Evolutionary conservation across 1,140 invertebrate genomes (phyloP), one percentile per base, ranked within the genome.

Genomic region (Apis dorsata): DNA sequence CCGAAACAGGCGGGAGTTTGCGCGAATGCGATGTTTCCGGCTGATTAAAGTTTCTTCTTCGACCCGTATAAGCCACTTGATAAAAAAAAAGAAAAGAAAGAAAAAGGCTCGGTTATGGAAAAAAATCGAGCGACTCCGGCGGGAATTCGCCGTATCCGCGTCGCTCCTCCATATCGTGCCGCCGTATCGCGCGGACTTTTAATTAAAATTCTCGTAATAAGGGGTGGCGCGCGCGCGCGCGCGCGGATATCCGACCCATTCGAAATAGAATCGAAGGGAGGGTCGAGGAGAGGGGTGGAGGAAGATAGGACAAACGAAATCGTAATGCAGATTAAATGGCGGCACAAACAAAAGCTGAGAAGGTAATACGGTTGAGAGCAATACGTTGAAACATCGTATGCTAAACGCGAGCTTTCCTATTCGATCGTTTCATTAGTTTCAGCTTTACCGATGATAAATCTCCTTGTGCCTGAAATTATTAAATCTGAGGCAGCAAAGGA

Each of bases 131-230:
- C 12, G 9, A 44, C 13, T 49, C 72, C 8, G 2, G 15, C 0
- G 12, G 51, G 49, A 15, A 55, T 34, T 34, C 28, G 60, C 28
- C 55, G 4, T 34, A 3, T 34, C 34, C 34, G n/a, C 28, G 21
- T 66, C 13, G 10, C 63, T 12, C 13, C 28, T 34, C 21, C 57
- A 24, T 75, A 49, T 75, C 72, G 19, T 7, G 57, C 2, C 34
- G 34, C 49, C 60, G 19, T 63, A 53, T 57, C n/a, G 63, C n/a
- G 63, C 66, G 34, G 55, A 83, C 60, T 80, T 86, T 87, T 81
- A 84, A 86, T 87, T 80, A 87, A 84, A 86, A 55, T 60, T 84
- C 63, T 15, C 34, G 63, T 78, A 86, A 86, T 82, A 62, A 55
- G 53, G 19, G 34, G n/a, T 12, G 53, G 19, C 57, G 60, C 17